Evolutionary conservation across 2,888 invertebrate species (phyloP).

Genomic region (Amblyjoppa fuscipennis): DNA sequence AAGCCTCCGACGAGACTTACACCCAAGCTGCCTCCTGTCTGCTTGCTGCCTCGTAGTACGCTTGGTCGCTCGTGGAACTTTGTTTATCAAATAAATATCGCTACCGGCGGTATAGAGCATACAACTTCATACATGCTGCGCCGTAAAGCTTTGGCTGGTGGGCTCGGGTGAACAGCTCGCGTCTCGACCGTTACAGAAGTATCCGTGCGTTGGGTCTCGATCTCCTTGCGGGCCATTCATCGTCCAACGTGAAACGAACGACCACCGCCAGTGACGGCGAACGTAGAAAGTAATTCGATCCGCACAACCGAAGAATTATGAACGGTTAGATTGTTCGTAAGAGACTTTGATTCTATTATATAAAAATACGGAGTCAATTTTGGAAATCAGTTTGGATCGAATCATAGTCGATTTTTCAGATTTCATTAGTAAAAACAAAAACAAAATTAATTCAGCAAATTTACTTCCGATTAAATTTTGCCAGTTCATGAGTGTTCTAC

Average conservation of each 20-base stretch:
- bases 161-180: slow-evolving; percentile 25
- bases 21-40: slow-evolving; percentile 72
- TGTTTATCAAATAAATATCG: slow-evolving; percentile 82
- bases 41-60: slow-evolving; percentile 48
- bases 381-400: neutral
- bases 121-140: slow-evolving; percentile 38
- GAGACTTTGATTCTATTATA: neutral
- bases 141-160: slow-evolving; percentile 56
- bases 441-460: neutral
- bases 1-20: slow-evolving; percentile 78
- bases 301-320: slow-evolving; percentile 7
- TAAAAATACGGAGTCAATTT: neutral
- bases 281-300: slow-evolving; percentile 16
- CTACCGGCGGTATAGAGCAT: slow-evolving; percentile 36
- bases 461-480: neutral
- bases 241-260: slow-evolving; percentile 35
- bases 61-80: slow-evolving; percentile 74
- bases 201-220: slow-evolving; percentile 61
- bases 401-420: neutral
- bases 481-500: neutral
- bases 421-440: neutral
- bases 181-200: slow-evolving; percentile 57
- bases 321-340: neutral
- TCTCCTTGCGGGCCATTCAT: slow-evolving; percentile 48
- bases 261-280: neutral